These are phyloP conservation scores for Neelides sp. DNA, from an alignment of 1,140 invertebrate genomes.

Conservation along the genomic window DNA sequence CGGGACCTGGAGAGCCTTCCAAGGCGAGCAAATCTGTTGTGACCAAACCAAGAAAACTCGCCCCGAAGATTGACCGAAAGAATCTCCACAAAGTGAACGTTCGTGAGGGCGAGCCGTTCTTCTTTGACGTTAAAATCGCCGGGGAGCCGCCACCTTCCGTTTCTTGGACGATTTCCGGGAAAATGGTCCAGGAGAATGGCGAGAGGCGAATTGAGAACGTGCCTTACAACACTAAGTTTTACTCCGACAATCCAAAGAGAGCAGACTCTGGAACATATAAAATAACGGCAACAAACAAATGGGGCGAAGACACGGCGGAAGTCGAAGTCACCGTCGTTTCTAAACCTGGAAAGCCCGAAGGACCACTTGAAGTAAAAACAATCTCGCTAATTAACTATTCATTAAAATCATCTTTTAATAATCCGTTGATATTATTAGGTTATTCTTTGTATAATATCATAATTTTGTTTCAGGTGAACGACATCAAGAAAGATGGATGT, in stretches of 20 bases:
- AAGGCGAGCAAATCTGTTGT: conserved; percentile 57
- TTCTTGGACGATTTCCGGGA: conserved; percentile 54
- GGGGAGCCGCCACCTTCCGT: conserved; percentile 74
- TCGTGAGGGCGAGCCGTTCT: conserved; percentile 67
- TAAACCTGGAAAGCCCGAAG: conserved; percentile 68
- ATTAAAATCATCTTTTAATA: too few relatives aligned
- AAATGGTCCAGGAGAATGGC: conserved; percentile 43
- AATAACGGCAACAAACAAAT: conserved; percentile 70
- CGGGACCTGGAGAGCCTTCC: conserved; percentile 64
- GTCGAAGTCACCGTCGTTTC: conserved; percentile 80
- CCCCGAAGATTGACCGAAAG: conserved; percentile 78
- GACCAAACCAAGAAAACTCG: conserved; percentile 76
- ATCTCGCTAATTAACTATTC: too few relatives aligned
- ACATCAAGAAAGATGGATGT: conserved; percentile 86
- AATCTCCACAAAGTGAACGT: conserved; percentile 62
- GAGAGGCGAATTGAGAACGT: conserved; percentile 60
- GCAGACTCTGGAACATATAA: conserved; percentile 77
- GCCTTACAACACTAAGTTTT: conserved; percentile 74
- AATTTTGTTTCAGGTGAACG: too few relatives aligned
- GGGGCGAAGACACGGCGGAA: conserved; percentile 76
- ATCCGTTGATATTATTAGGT: too few relatives aligned
- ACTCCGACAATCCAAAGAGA: conserved; percentile 63
- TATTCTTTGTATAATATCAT: too few relatives aligned
- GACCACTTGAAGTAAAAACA: conserved; percentile 89
- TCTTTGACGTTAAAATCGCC: conserved; percentile 67